Evolutionary conservation across 2,113 vertebrate species (phyloP).

Genomic region (Nycticryphes semicollaris): DNA sequence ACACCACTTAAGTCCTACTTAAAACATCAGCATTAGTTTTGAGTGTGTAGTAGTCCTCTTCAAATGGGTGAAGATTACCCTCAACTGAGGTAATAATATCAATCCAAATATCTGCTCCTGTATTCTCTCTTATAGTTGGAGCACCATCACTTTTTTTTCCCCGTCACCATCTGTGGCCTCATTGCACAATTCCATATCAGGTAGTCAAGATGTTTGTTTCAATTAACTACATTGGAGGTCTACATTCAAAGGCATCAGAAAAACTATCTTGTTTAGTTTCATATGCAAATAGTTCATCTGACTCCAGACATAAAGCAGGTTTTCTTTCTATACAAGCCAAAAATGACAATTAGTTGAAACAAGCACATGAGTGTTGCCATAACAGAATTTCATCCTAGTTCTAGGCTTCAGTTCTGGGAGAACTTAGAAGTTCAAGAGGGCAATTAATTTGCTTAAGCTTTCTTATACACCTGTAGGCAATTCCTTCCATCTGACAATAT

Average conservation of each 20-base stretch:
- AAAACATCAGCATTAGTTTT: neutral
- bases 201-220: neutral
- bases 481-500: neutral
- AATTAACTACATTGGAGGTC: neutral
- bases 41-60: neutral
- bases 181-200: neutral
- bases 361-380: neutral
- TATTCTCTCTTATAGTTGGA: neutral
- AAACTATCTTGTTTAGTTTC: neutral
- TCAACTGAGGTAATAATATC: neutral
- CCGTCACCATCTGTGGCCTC: fast-evolving
- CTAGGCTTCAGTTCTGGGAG: neutral
- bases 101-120: neutral
- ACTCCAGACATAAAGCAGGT: neutral
- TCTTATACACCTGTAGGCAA: neutral
- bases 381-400: neutral
- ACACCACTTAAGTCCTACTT: neutral
- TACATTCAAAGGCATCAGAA: neutral
- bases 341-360: neutral
- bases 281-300: neutral
- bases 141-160: neutral
- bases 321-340: neutral
- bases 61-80: neutral
- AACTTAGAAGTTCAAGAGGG: neutral
- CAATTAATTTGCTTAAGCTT: neutral